A percentile compares a stretch with the other conserved stretches of the same genome.
phyloP scores from a whole-genome alignment of 2,113 vertebrate species.

The Nothobranchius kuhntae region DNA sequence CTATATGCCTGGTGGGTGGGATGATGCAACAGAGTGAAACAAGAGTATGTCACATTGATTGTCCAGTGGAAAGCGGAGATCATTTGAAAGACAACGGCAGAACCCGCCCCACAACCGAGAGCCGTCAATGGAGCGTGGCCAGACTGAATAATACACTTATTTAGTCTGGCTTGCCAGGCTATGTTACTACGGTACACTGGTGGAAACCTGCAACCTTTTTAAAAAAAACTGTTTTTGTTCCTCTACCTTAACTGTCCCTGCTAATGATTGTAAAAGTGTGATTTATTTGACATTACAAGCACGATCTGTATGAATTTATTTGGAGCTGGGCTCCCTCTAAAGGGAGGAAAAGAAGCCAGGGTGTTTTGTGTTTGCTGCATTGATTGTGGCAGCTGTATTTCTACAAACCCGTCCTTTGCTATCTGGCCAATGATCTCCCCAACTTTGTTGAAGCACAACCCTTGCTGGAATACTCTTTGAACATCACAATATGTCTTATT shows the following conservation, averaged over 20 bases:
- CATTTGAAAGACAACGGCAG: too few relatives aligned
- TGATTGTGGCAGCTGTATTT: neutral
- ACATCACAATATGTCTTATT: constrained; percentile 2
- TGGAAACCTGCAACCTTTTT: too few relatives aligned
- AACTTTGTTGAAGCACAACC: neutral
- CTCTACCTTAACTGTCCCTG: neutral
- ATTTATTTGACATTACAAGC: constrained; percentile 5
- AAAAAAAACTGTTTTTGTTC: neutral
- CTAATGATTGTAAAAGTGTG: neutral
- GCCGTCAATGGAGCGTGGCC: too few relatives aligned
- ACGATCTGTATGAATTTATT: neutral
- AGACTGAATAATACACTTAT: too few relatives aligned
- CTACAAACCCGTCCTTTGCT: neutral
- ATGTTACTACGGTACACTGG: too few relatives aligned
- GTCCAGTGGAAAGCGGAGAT: too few relatives aligned
- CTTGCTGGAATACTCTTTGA: constrained; percentile 7
- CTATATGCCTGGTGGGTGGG: too few relatives aligned
- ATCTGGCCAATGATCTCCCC: neutral
- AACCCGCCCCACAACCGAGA: too few relatives aligned
- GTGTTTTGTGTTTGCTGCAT: neutral
- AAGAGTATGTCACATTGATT: too few relatives aligned
- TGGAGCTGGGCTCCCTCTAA: neutral
- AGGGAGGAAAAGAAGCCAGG: neutral
- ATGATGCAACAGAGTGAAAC: too few relatives aligned
- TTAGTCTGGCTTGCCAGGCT: too few relatives aligned